These are phyloP conservation scores for Geococcyx californianus DNA, from an alignment of 2,113 vertebrate genomes.

Conservation along the genomic window DNA sequence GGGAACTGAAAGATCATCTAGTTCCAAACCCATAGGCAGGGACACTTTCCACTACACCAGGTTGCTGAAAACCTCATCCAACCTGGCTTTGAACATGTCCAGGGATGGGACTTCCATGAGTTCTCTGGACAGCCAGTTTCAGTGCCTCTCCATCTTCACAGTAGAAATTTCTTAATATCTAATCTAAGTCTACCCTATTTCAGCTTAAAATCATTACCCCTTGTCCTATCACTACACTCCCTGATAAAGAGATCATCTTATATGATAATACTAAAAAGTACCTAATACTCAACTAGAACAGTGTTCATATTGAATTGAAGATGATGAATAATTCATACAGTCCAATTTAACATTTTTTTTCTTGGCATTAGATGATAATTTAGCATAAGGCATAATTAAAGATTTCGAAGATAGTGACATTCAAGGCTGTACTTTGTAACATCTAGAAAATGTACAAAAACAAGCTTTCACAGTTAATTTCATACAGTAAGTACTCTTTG, in stretches of 20 bases:
- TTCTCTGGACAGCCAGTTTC: too few species aligned
- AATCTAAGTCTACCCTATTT: too few species aligned
- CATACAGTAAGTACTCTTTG: not conserved
- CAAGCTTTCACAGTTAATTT: not conserved
- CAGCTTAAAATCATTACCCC: too few species aligned
- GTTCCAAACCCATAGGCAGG: too few species aligned
- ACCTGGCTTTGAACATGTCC: too few species aligned
- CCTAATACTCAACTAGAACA: constrained; percentile 10
- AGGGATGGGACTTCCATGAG: too few species aligned
- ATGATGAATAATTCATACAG: constrained; percentile 38
- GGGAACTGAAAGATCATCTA: too few species aligned
- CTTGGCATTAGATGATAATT: constrained; percentile 13
- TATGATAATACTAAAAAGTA: not conserved
- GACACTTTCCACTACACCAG: too few species aligned
- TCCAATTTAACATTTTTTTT: not conserved
- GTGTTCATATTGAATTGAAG: constrained; percentile 16
- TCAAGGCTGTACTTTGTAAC: not conserved
- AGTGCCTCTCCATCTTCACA: too few species aligned
- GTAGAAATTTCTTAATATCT: too few species aligned
- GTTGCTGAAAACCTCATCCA: too few species aligned
- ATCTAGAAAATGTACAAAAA: not conserved
- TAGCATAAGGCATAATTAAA: constrained; percentile 24
- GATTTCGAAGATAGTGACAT: not conserved
- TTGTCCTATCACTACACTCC: too few species aligned
- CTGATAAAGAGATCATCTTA: not conserved